phyloP scores from a whole-genome alignment of 2,113 vertebrate species.

The Antennarius striatus region DNA sequence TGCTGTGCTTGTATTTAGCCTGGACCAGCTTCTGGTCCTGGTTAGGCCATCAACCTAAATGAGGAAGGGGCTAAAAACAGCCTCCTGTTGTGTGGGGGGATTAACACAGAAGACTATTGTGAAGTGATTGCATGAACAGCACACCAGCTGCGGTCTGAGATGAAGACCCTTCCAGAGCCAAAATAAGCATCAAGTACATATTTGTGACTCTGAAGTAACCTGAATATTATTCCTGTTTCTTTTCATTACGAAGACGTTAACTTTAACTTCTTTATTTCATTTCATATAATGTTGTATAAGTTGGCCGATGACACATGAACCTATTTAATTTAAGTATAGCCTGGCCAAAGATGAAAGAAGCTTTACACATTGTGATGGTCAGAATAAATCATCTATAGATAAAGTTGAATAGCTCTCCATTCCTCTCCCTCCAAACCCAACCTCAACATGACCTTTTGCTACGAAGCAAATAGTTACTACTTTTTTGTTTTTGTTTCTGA shows the following conservation, averaged over 20 bases:
- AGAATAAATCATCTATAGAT: slow-evolving; percentile 52
- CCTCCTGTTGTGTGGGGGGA: slow-evolving; percentile 44
- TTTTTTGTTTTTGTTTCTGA: too few relatives aligned
- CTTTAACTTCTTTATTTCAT: too few relatives aligned
- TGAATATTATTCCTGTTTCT: not conserved
- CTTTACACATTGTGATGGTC: slow-evolving; percentile 21
- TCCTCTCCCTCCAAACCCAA: not conserved
- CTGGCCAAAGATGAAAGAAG: slow-evolving; percentile 55
- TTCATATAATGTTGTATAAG: not conserved
- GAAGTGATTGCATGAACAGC: slow-evolving; percentile 53
- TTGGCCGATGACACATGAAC: slow-evolving; percentile 33
- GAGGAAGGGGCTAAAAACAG: slow-evolving; percentile 63
- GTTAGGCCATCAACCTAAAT: slow-evolving; percentile 56
- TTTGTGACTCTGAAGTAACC: too few relatives aligned
- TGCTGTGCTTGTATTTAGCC: slow-evolving; percentile 58
- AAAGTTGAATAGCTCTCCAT: slow-evolving; percentile 29
- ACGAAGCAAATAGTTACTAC: too few relatives aligned
- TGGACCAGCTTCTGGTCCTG: slow-evolving; percentile 42
- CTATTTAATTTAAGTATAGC: slow-evolving; percentile 47
- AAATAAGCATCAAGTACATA: slow-evolving; percentile 4
- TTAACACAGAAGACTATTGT: slow-evolving; percentile 57
- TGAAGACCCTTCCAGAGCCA: slow-evolving; percentile 30
- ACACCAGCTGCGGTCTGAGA: slow-evolving; percentile 31
- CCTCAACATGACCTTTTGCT: too few relatives aligned
- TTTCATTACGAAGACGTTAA: too few relatives aligned